phyloP scores from a whole-genome alignment of 2,113 vertebrate species.

The Circaetus cinerascens region DNA sequence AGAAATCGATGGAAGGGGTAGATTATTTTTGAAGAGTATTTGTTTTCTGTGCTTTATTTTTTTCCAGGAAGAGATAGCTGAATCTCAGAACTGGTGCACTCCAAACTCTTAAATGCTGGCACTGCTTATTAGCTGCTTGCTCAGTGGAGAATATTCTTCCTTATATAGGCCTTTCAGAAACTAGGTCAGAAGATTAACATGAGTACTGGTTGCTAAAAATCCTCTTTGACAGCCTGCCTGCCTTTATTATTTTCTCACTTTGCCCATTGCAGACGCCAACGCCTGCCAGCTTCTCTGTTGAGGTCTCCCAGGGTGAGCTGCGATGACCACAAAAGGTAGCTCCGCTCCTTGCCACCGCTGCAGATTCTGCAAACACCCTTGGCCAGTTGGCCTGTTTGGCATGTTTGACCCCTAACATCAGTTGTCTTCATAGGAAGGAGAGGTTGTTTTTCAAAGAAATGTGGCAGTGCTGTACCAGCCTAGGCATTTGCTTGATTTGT shows the following conservation, averaged over 20 bases:
- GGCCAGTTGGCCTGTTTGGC: accelerated
- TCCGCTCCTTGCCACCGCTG: not conserved
- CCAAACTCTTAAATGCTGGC: slow-evolving; percentile 53
- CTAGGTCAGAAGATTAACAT: slow-evolving; percentile 60
- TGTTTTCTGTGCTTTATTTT: slow-evolving; percentile 3
- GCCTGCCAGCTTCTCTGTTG: not conserved
- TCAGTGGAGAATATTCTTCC: slow-evolving; percentile 60
- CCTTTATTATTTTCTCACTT: slow-evolving; percentile 22
- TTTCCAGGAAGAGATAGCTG: slow-evolving; percentile 59
- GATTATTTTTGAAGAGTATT: not conserved
- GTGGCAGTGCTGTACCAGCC: not conserved
- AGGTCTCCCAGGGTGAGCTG: not conserved
- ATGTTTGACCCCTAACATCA: not conserved
- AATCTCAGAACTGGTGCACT: slow-evolving; percentile 36
- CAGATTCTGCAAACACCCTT: not conserved
- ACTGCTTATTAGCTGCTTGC: slow-evolving; percentile 49
- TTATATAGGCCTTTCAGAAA: slow-evolving; percentile 64
- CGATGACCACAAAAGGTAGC: not conserved
- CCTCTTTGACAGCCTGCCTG: slow-evolving; percentile 46
- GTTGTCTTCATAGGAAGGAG: not conserved
- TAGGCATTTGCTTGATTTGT: accelerated
- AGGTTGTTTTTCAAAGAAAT: not conserved
- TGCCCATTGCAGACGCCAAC: not conserved
- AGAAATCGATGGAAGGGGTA: not conserved
- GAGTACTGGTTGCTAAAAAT: slow-evolving; percentile 35